Evolutionary conservation across 2,113 vertebrate genomes (phyloP).

Genomic region (Spheniscus mendiculus): DNA sequence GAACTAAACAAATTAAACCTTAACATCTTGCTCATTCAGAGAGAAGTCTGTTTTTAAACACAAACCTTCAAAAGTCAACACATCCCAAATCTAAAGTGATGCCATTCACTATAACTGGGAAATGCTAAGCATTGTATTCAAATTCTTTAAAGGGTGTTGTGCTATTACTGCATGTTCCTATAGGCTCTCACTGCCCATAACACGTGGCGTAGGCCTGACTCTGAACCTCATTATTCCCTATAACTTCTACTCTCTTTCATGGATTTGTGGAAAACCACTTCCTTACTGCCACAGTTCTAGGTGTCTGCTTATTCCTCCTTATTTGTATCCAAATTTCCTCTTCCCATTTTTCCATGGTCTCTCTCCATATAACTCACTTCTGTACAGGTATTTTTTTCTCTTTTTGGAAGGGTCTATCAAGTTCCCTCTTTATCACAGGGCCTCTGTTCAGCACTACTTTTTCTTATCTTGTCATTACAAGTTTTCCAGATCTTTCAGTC

Average conservation of each 20-base stretch:
- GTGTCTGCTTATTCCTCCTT: neutral
- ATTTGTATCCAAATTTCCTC: neutral
- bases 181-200: neutral
- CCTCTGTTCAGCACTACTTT: neutral
- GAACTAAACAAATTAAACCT: conserved; percentile 27
- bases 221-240: neutral
- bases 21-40: conserved; percentile 39
- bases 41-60: conserved; percentile 27
- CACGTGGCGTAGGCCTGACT: neutral
- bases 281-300: neutral
- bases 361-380: neutral
- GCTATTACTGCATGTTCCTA: fast-evolving
- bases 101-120: neutral
- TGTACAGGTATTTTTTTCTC: neutral
- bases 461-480: neutral
- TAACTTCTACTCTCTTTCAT: neutral
- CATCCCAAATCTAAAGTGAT: neutral
- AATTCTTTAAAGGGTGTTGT: neutral
- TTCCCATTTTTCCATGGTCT: neutral
- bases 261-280: neutral
- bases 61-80: conserved; percentile 9
- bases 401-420: neutral
- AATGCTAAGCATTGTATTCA: neutral
- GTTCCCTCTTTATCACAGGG: neutral
- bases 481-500: neutral